Conservation (phyloP, 2,113 vertebrate species). For the Saimiri boliviensis region DNA sequence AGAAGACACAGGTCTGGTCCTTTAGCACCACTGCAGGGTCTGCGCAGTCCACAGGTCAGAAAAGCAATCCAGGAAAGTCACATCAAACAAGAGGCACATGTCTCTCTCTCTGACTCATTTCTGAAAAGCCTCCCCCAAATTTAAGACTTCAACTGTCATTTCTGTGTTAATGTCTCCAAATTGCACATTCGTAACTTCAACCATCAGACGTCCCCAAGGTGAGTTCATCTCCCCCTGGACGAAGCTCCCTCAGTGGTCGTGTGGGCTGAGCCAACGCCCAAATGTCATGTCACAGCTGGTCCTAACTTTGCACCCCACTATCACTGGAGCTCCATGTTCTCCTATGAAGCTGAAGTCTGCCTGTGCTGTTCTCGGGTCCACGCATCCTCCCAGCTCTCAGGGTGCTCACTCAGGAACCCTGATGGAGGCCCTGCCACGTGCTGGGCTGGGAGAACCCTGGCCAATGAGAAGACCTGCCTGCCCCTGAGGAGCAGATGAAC, state of each 20-base stretch:
- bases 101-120: background rate
- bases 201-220: background rate
- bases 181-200: accelerated
- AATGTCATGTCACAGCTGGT: background rate
- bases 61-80: background rate
- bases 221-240: too few species aligned
- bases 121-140: background rate
- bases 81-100: background rate
- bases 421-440: background rate
- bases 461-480: background rate
- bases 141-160: background rate
- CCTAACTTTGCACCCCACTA: background rate
- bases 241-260: background rate
- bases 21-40: too few species aligned
- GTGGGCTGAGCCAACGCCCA: too few species aligned
- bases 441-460: background rate
- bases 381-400: background rate
- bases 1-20: background rate
- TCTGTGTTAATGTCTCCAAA: background rate
- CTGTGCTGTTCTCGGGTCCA: too few species aligned
- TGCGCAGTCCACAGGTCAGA: background rate
- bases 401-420: background rate
- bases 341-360: background rate
- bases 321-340: accelerated
- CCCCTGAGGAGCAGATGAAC: background rate